Base-by-base conservation (phyloP, 2,797 vertebrate genomes). In the Muraenolepis orangiensis region DNA sequence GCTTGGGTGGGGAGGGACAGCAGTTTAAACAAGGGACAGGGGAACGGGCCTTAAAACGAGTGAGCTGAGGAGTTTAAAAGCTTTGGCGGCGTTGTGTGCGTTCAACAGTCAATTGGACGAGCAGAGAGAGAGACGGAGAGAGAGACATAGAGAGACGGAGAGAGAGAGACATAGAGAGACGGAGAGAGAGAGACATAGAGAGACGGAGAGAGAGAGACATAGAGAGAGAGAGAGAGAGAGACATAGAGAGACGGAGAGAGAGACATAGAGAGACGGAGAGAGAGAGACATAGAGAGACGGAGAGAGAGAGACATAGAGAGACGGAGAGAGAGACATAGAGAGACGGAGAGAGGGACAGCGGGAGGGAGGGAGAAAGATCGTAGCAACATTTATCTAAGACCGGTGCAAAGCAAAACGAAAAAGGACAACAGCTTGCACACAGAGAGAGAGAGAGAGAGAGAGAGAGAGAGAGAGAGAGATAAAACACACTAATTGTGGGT, bases 401-500 rank as follows among this genome's bases (percentile, higher is more conserved):
- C 20, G 42, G 42, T 51, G 18, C 3, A 18, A 51, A 46, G 13
- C 16, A 46, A 46, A 46, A 46, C 38, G n/a, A n/a, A n/a, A n/a
- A n/a, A 40, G 38, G 38, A 40, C 38, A 46, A 18, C 42, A n/a
- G n/a, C n/a, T n/a, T n/a, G 16, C 14, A 18, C 42, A 16, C 16
- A 6, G 42, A 18, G 64, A 32, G n/a, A 34, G 29, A 23, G 4
- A 61, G 7, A 36, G 20, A 34, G 11, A 26, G 18, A 66, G 34
- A 29, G 36, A 42, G 73, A 61, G 14, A 72, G 66, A 40, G 8
- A 57, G n/a, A 20, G 11, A 69, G 73, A 38, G 23, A 72, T 70
- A 71, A 23, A 71, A 2, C 71, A 82, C 72, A 61, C 38, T 86
- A 76, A 87, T 80, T 87, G 87, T 89, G 89, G 91, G 91, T 76